Evolutionary conservation across 2,113 vertebrate species (phyloP).

Genomic region (Brienomyrus longianalis): DNA sequence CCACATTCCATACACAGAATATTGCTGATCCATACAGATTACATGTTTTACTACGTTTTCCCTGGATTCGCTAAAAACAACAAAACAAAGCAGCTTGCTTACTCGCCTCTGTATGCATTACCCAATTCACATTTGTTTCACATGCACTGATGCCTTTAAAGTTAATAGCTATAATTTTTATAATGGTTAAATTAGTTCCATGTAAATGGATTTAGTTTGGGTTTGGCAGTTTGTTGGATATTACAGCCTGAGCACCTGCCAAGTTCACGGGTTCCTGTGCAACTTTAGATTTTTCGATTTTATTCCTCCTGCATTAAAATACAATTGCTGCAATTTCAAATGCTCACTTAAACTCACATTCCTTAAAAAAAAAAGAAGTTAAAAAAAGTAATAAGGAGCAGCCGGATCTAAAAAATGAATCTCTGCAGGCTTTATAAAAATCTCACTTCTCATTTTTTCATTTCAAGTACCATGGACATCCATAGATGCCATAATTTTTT

Average conservation of each 20-base stretch:
- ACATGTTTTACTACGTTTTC: neutral
- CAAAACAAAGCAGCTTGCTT: neutral
- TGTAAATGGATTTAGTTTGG: neutral
- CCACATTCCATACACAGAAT: neutral
- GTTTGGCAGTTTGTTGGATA: neutral
- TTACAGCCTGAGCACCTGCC: neutral
- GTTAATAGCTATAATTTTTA: neutral
- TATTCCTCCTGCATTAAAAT: neutral
- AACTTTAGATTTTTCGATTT: neutral
- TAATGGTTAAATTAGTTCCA: neutral
- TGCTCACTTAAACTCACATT: neutral
- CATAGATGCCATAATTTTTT: neutral
- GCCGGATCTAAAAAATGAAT: neutral
- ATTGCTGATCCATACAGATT: neutral
- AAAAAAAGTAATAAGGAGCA: neutral
- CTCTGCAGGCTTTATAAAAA: neutral
- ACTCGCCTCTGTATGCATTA: neutral
- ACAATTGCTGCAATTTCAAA: neutral
- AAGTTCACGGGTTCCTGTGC: neutral
- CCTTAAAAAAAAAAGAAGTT: neutral
- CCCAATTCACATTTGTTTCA: neutral
- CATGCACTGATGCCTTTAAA: neutral
- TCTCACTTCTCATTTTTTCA: neutral
- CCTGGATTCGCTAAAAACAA: neutral
- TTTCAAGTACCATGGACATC: neutral